Evolutionary conservation across 2,797 vertebrate species (phyloP).

Genomic region (Urosaurus nigricauda): DNA sequence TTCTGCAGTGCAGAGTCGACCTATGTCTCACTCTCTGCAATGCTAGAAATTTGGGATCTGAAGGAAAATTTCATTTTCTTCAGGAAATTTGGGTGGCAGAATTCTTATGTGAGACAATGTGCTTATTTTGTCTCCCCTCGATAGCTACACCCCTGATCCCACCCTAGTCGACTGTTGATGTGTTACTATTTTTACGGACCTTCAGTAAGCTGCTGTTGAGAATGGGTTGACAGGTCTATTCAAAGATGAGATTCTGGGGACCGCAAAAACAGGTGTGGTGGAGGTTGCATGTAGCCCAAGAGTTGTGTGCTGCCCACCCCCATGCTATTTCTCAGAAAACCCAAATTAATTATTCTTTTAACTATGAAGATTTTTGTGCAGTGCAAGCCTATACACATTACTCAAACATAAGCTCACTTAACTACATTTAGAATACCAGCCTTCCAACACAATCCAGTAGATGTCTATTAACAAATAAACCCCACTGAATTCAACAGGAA

Average conservation of each 20-base stretch:
- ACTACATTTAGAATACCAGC: neutral
- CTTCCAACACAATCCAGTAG: neutral
- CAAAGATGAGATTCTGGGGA: too few species aligned
- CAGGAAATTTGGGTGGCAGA: too few species aligned
- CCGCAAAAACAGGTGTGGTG: too few species aligned
- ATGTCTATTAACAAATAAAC: neutral
- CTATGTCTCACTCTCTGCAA: too few species aligned
- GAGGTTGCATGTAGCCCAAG: too few species aligned
- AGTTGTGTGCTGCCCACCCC: too few species aligned
- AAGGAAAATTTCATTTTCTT: too few species aligned
- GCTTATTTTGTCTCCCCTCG: too few species aligned
- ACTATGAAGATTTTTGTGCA: neutral
- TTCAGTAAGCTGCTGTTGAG: neutral
- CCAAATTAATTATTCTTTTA: neutral
- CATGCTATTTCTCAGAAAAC: neutral
- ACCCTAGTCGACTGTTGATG: neutral
- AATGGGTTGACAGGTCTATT: neutral
- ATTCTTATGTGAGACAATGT: too few species aligned
- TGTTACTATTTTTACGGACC: neutral
- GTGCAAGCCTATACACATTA: neutral
- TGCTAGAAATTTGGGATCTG: too few species aligned
- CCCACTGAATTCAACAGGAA: neutral
- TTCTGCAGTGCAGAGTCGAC: too few species aligned
- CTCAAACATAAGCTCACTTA: neutral
- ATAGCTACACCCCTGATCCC: too few species aligned